Evolutionary conservation across 1,140 invertebrate species (phyloP).

Genomic region (Limonius californicus): DNA sequence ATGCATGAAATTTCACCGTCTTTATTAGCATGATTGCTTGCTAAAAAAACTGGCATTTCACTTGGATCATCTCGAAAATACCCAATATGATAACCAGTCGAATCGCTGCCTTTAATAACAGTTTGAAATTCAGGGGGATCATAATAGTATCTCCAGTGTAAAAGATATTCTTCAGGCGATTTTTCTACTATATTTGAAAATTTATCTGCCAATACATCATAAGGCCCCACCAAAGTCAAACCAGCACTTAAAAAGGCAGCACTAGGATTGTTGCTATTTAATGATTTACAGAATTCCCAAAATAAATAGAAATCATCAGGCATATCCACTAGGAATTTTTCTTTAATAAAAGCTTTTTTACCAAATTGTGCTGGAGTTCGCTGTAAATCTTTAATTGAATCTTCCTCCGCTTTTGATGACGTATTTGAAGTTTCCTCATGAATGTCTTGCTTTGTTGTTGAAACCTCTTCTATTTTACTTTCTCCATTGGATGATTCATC

Average conservation of each 20-base stretch:
- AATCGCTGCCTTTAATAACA: conserved; percentile 63
- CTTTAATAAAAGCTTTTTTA: conserved; percentile 57
- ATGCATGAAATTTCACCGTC: conserved; percentile 66
- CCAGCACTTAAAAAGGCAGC: conserved; percentile 60
- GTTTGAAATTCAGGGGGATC: conserved; percentile 93
- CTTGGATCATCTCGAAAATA: conserved; percentile 84
- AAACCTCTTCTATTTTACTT: no score
- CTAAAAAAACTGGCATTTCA: conserved; percentile 69
- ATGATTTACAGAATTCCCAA: conserved; percentile 70
- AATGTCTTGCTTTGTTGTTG: no score
- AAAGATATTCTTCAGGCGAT: conserved; percentile 61
- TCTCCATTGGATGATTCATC: no score
- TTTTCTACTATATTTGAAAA: conserved; percentile 52
- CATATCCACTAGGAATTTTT: conserved; percentile 82
- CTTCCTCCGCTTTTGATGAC: no score
- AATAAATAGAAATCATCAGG: conserved; percentile 85
- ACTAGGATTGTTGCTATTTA: conserved; percentile 58
- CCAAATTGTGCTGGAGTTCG: conserved; percentile 24
- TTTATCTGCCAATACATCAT: conserved; percentile 72
- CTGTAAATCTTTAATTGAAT: no score
- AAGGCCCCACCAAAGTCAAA: conserved; percentile 79
- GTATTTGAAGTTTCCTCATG: no score
- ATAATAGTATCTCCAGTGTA: conserved; percentile 89
- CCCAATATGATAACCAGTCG: conserved; percentile 76
- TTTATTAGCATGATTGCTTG: conserved; percentile 66